These are phyloP conservation scores for Adelosebastes latens DNA, from an alignment of 2,797 vertebrate species.

Conservation along the genomic window DNA sequence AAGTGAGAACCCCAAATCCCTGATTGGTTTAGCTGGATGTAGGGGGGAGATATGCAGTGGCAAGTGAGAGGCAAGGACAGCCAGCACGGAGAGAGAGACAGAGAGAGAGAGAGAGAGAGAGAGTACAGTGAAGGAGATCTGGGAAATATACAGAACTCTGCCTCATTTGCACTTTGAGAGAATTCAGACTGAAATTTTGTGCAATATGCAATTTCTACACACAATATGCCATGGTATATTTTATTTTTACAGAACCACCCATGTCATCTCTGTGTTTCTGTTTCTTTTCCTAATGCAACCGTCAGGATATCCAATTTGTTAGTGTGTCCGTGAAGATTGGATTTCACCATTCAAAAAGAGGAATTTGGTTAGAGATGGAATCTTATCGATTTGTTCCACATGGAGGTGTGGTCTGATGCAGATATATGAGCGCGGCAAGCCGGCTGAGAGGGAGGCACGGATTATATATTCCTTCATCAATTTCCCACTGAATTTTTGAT, in stretches of 20 bases:
- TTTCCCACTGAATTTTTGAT: constrained; percentile 64
- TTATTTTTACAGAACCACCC: constrained; percentile 28
- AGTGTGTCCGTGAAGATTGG: constrained; percentile 65
- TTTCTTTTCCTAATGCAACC: constrained; percentile 50
- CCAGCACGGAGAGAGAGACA: constrained; percentile 22
- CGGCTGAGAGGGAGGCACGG: constrained; percentile 36
- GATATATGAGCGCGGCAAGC: constrained; percentile 55
- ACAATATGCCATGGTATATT: constrained; percentile 15
- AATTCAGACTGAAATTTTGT: constrained; percentile 50
- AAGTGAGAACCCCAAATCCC: constrained; percentile 84
- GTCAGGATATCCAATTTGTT: constrained; percentile 67
- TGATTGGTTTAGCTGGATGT: constrained; percentile 85
- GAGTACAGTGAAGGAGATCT: constrained; percentile 30
- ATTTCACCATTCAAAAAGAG: constrained; percentile 72
- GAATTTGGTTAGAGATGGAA: constrained; percentile 73
- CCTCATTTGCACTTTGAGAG: constrained; percentile 61
- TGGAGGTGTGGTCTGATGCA: constrained; percentile 67
- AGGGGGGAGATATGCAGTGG: constrained; percentile 59
- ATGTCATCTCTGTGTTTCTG: constrained; percentile 44
- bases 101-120: constrained; percentile 22
- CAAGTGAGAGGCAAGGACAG: constrained; percentile 57
- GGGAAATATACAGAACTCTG: constrained; percentile 48
- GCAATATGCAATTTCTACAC: constrained; percentile 38
- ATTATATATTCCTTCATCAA: constrained; percentile 65
- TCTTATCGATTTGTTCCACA: constrained; percentile 77